Conservation (phyloP, 37 sponge, comb jelly and placozoan species). For the Cliona cf. orientalis region DNA sequence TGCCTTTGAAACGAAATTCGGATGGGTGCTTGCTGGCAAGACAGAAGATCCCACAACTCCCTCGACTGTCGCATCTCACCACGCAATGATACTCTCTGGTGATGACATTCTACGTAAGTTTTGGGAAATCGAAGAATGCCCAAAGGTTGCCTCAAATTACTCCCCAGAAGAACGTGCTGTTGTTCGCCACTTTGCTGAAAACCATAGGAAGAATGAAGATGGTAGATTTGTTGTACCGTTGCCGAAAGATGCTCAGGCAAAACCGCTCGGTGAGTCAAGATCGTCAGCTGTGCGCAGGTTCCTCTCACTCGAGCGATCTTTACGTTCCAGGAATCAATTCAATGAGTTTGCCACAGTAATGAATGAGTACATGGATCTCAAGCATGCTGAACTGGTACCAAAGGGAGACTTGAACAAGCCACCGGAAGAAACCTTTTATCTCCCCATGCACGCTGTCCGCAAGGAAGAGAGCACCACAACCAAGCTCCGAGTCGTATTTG, state of each 20-base stretch:
- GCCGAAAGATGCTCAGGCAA: constrained; percentile 6
- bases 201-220: neutral
- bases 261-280: constrained; percentile 25
- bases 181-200: constrained; percentile 33
- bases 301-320: constrained; percentile 32
- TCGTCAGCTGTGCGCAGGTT: constrained; percentile 27
- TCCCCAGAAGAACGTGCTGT: constrained; percentile 47
- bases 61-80: constrained; percentile 12
- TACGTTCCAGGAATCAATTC: constrained; percentile 30
- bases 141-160: constrained; percentile 25
- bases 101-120: constrained; percentile 53
- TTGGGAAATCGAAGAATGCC: constrained; percentile 59
- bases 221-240: constrained; percentile 40
- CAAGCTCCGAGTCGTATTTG: constrained; percentile 32
- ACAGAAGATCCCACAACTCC: neutral
- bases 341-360: constrained; percentile 23
- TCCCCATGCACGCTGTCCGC: constrained; percentile 4
- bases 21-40: constrained; percentile 45
- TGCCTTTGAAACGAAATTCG: constrained; percentile 51
- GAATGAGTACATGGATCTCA: constrained; percentile 25
- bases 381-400: constrained; percentile 30
- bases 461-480: constrained; percentile 28
- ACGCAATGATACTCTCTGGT: constrained; percentile 1
- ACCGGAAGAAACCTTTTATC: constrained; percentile 10
- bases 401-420: constrained; percentile 20